Base-by-base conservation (phyloP, 2,888 invertebrate genomes). In the Eretmocerus hayati region DNA sequence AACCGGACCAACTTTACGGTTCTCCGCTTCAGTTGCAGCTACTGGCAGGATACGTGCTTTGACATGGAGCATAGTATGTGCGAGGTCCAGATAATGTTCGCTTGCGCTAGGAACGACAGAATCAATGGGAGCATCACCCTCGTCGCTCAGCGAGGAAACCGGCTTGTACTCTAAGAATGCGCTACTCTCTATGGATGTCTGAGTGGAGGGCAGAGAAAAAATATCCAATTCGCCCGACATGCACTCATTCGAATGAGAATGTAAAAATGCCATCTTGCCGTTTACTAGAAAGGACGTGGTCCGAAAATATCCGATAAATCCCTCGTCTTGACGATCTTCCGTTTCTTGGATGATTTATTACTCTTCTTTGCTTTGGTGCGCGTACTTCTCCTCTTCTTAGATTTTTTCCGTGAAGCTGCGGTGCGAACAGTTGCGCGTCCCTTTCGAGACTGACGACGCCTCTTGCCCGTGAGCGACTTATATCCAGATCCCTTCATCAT, bases 81-180 rank as follows among this genome's bases (percentile, higher is more conserved):
- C 48, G 11, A 58, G 38, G 47, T 62, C 59, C 3, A 59, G 23
- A 39, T 60, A 60, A 35, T 61, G 59, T 19, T 61, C 60, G 4
- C 56, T 50, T 32, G 48, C 39, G 3, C 58, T 57, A 0, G 58
- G 58, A 4, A 61, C 26, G 4, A 54, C 48, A 50, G 62, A 62
- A 38, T 63, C 60, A 2, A 63, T 55, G 0, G 55, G 58, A 5
- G 56, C 39, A 31, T 58, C 56, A 26, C 59, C 56, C 1, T 55
- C 51, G 9, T 56, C 9, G 59, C 26, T 26, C 26, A 26, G 6
- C 8, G 26, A 26, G 6, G 26, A 26, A 9, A 11, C 11, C 26
- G 6, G 6, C 36, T 61, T 59, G 39, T 60, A 62, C 19, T 59
- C 52, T 5, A 60, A 39, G 50, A 51, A 60, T 5, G 53, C 42